A percentile compares a stretch with the other conserved stretches of the same genome.
These are phyloP conservation scores for Coregonus ussuriensis DNA, from an alignment of 2,797 vertebrate genomes.

Conservation along the genomic window DNA sequence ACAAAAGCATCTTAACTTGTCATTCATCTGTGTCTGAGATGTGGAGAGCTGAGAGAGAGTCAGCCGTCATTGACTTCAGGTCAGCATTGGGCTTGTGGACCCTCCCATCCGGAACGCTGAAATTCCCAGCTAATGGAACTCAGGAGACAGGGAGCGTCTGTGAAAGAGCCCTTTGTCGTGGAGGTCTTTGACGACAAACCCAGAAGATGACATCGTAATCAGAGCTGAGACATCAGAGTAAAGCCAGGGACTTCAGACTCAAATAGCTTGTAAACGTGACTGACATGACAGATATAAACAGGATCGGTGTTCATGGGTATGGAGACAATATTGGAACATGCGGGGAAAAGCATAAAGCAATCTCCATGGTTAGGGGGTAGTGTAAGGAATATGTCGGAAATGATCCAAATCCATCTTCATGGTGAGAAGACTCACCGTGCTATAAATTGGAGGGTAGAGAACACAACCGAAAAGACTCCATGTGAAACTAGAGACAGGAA, in stretches of 20 bases:
- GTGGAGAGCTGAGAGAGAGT: neutral
- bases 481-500: too few species aligned
- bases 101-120: constrained; percentile 66
- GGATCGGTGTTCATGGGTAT: constrained; percentile 23
- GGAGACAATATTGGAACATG: constrained; percentile 18
- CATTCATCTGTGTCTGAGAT: constrained; percentile 45
- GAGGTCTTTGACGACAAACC: constrained; percentile 47
- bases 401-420: neutral
- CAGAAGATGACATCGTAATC: constrained; percentile 68
- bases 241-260: constrained; percentile 41
- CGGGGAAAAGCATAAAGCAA: neutral
- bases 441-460: too few species aligned
- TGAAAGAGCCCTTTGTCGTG: constrained; percentile 68
- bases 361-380: neutral
- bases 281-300: constrained; percentile 53
- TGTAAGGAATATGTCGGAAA: neutral
- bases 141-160: constrained; percentile 57
- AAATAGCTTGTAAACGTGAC: constrained; percentile 52
- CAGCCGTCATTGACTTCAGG: constrained; percentile 50
- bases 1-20: constrained; percentile 48
- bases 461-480: too few species aligned
- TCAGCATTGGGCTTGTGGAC: constrained; percentile 56
- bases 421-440: too few species aligned
- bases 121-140: constrained; percentile 75
- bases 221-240: constrained; percentile 52